Conservation (phyloP, 2,888 invertebrate species). For the Ormia ochracea region DNA sequence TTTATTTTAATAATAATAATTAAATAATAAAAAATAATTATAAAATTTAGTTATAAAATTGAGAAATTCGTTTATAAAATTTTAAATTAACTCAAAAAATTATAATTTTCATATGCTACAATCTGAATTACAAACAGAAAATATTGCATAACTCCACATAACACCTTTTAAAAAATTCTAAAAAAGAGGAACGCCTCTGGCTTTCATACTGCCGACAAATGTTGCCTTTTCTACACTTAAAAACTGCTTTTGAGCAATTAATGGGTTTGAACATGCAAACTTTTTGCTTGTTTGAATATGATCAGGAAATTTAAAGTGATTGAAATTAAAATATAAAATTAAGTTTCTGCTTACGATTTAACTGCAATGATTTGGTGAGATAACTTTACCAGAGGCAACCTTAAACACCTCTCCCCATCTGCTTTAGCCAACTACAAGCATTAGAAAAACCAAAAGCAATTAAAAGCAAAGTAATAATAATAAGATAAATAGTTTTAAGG, state of each 20-base stretch:
- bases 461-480: not conserved
- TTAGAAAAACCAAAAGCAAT: too few relatives aligned
- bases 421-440: not conserved
- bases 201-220: not conserved
- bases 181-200: not conserved
- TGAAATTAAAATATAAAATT: conserved; percentile 45
- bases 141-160: too few relatives aligned
- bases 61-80: too few relatives aligned
- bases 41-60: too few relatives aligned
- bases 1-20: too few relatives aligned
- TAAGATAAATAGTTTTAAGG: not conserved
- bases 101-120: too few relatives aligned
- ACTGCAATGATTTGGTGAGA: conserved; percentile 32
- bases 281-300: conserved; percentile 21
- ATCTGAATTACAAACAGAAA: too few relatives aligned
- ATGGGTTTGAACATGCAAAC: conserved; percentile 57
- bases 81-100: too few relatives aligned
- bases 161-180: not conserved
- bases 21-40: too few relatives aligned
- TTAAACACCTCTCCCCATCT: conserved; percentile 28
- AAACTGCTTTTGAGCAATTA: conserved; percentile 34
- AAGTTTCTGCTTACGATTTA: conserved; percentile 19
- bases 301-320: conserved; percentile 52
- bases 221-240: conserved; percentile 41
- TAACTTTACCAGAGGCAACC: conserved; percentile 36